Conservation (phyloP, 2,113 vertebrate genomes). For the Ailuropoda melanoleuca region DNA sequence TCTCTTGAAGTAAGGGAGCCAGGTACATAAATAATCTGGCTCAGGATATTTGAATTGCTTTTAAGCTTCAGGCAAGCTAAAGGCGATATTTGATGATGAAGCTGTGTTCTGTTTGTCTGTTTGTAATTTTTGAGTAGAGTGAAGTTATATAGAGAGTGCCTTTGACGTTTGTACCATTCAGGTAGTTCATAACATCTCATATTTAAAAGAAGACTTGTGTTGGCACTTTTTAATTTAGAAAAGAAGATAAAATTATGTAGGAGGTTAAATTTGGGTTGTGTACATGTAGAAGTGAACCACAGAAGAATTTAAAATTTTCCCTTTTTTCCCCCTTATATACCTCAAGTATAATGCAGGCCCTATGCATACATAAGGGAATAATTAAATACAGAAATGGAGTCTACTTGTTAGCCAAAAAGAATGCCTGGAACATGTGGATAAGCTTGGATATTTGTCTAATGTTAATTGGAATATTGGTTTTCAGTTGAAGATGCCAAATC, state of each 20-base stretch:
- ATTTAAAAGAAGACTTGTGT: not conserved
- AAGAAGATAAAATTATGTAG: constrained; percentile 41
- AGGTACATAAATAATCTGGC: not conserved
- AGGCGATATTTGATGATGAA: not conserved
- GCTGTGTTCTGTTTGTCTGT: not conserved
- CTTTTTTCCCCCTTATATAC: not conserved
- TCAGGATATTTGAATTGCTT: not conserved
- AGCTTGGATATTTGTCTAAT: constrained; percentile 65
- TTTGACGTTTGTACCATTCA: constrained; percentile 30
- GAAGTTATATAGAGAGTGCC: not conserved
- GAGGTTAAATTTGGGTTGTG: constrained; percentile 40
- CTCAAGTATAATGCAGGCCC: constrained; percentile 44
- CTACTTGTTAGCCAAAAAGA: constrained; percentile 64
- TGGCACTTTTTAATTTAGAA: constrained; percentile 34
- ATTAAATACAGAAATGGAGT: constrained; percentile 73
- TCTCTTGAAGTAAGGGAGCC: not conserved
- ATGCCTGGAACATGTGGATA: constrained; percentile 69
- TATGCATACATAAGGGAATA: constrained; percentile 67
- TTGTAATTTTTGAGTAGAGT: constrained; percentile 29
- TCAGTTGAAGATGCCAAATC: constrained; percentile 62
- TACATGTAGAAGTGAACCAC: not conserved
- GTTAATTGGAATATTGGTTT: constrained; percentile 73
- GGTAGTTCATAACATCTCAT: not conserved
- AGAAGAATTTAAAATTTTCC: constrained; percentile 23
- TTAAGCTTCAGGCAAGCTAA: constrained; percentile 10